Base-by-base conservation (phyloP, 1,140 invertebrate species). In the Eufriesea mexicana region DNA sequence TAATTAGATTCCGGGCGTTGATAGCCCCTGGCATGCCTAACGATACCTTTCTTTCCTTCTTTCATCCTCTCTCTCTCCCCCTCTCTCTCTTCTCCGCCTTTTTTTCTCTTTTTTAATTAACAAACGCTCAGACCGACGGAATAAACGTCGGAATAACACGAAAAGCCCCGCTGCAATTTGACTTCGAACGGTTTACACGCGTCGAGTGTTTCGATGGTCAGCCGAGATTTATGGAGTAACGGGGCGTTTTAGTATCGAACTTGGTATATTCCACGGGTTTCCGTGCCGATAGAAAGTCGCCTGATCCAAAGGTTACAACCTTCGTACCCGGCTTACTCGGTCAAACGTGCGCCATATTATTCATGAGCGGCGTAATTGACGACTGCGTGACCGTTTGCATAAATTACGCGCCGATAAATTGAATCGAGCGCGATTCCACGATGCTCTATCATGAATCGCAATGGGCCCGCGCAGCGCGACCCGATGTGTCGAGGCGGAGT, bases 351-450 rank as follows among this genome's bases (percentile, higher is more conserved):
- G 6, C 20, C 49, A 16, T 67, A 45, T 68, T 68, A 76, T 82
- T 82, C 79, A 74, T 59, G 42, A 82, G 55, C 23, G 54, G 49
- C 68, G 74, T 76, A 82, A 82, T 82, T 82, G 79, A 55, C 71
- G 79, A 45, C 57, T 57, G 73, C 71, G 79, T 76, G 74, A 82
- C 62, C 71, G 79, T 66, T 67, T 67, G 79, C 79, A 76, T 82
- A 82, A 82, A 82, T 82, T 82, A 82, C 47, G 12, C 62, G 51
- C 5, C 59, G 62, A 76, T 67, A 76, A 82, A 76, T 82, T 76
- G 72, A 82, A 82, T 82, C 73, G 54, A 7, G 51, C 79, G 25
- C 23, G 20, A 18, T 62, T 57, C 55, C 57, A 67, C 54, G 54
- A 66, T 66, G 25, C 51, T 51, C 51, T 23, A 51, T 67, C 79